Evolutionary conservation across 2,888 invertebrate species (phyloP).

Genomic region (Patella caerulea): DNA sequence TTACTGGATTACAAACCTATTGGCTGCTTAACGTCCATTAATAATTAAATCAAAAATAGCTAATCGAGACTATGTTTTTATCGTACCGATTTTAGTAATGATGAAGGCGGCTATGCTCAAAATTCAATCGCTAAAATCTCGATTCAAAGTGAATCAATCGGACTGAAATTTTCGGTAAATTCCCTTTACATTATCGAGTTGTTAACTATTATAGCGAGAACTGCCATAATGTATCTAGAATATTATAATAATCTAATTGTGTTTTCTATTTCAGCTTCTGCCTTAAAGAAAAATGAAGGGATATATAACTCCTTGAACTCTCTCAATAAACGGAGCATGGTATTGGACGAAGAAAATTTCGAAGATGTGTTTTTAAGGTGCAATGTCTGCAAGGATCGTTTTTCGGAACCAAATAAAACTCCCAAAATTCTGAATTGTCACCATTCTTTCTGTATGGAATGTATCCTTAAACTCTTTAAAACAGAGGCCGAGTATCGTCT

Average conservation of each 20-base stretch:
- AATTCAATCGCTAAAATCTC: no score
- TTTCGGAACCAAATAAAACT: conserved; percentile 38
- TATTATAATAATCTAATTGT: background rate
- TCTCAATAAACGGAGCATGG: conserved; percentile 47
- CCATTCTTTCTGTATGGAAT: conserved; percentile 56
- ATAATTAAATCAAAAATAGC: no score
- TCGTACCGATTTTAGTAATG: no score
- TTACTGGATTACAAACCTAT: no score
- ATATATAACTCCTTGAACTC: conserved; percentile 24
- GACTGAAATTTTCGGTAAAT: no score
- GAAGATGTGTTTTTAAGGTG: conserved; percentile 59
- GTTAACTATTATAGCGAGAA: no score
- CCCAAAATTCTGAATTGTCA: conserved; percentile 62
- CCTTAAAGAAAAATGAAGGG: conserved; percentile 24
- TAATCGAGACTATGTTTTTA: no score
- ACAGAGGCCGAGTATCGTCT: conserved; percentile 51
- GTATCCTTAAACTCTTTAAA: conserved; percentile 48
- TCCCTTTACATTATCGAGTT: no score
- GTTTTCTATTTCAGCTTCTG: conserved; percentile 11
- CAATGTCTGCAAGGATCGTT: conserved; percentile 54
- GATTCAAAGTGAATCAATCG: no score
- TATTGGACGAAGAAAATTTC: conserved; percentile 60
- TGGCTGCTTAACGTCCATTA: no score
- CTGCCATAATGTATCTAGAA: no score
- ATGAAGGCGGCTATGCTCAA: no score